Conservation (phyloP, 2,888 invertebrate genomes). For the Polietes domitor region DNA sequence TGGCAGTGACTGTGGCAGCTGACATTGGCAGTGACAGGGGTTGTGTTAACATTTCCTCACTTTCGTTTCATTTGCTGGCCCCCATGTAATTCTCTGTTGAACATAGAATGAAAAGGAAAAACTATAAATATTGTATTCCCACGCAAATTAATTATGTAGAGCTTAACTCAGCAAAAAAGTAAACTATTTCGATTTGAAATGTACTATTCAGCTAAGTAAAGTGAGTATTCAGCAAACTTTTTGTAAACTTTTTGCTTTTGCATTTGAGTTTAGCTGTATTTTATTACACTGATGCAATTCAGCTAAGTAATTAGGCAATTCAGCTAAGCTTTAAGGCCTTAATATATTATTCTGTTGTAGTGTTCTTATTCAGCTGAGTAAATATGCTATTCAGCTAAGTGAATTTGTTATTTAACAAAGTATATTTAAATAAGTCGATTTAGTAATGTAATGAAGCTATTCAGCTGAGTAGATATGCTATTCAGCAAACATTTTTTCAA, state of each 20-base stretch:
- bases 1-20: background rate
- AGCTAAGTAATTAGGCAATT: no score
- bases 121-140: background rate
- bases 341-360: no score
- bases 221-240: background rate
- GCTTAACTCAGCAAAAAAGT: background rate
- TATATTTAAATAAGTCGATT: background rate
- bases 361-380: background rate
- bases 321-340: no score
- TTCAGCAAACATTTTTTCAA: background rate
- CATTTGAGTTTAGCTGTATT: background rate
- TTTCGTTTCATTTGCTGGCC: background rate
- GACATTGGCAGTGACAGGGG: background rate
- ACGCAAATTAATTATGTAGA: background rate
- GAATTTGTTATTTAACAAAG: background rate
- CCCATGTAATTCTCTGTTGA: background rate
- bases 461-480: background rate
- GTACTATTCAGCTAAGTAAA: no score
- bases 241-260: background rate
- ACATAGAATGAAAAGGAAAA: background rate
- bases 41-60: background rate
- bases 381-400: background rate
- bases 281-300: background rate
- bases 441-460: background rate
- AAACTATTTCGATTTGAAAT: background rate